Evolutionary conservation across 2,888 invertebrate species (phyloP), one percentile per base, ranked within the genome.

Genomic region (Yponomeuta malinellus): DNA sequence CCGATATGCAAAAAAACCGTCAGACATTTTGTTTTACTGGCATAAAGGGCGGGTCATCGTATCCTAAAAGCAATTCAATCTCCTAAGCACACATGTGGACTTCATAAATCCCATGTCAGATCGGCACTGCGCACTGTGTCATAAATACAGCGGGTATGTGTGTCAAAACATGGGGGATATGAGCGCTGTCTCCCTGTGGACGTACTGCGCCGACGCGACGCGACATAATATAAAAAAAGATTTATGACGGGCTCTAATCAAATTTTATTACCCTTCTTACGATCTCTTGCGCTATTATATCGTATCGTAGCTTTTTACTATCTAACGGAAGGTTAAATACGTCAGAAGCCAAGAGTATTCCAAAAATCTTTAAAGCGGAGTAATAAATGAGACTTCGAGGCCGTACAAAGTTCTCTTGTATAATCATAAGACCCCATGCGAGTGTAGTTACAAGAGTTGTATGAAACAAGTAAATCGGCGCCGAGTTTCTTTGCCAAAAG

Each of bases 131-230:
- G 82, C 83, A 83, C 84, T 82, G 81, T 86, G 83, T 89, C 87
- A 89, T 89, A 90, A 89, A 89, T 88, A 88, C 85, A 80, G 77
- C 79, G 83, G 82, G 84, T 86, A 83, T 89, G 84, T 90, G 81
- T 90, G 91, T 92, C 91, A 92, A 88, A 92, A 91, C 88, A 90
- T 88, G 79, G 89, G 89, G 91, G 87, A 89, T 89, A 84, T 82
- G 85, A 84, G 82, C 78, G 81, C 82, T 80, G 81, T 81, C 80
- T 81, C 84, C 80, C 84, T 83, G 31, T 15, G 71, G 68, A 63
- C 64, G 71, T 79, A 76, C 77, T 80, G 79, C 75, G 74, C 77
- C 81, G 83, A 83, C 84, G 85, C 84, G 85, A 79, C 75, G 76
- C 79, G 81, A 87, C 87, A 88, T 90, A 90, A 90, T 90, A 89